These are phyloP conservation scores for Zaprionus obscuricornis DNA, from an alignment of 2,888 invertebrate genomes.

Conservation along the genomic window DNA sequence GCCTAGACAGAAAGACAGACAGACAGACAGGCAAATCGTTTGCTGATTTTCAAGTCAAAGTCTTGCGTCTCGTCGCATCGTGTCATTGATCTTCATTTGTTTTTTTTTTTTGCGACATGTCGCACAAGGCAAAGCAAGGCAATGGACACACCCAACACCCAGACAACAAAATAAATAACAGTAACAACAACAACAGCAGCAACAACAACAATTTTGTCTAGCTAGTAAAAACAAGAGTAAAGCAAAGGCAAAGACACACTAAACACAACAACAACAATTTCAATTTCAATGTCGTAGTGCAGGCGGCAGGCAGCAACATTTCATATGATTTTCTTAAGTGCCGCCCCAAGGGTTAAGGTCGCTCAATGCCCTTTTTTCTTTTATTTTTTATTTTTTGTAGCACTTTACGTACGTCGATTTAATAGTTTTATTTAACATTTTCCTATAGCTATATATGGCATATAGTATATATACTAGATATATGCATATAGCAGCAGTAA, in stretches of 20 bases:
- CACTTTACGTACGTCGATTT: conserved; percentile 18
- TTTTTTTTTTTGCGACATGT: conserved; percentile 17
- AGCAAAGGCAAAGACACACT: conserved; percentile 5
- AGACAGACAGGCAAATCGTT: too few species aligned
- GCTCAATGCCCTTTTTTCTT: neutral
- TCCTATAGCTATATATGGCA: too few species aligned
- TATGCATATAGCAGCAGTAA: neutral
- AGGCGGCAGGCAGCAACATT: conserved; percentile 24
- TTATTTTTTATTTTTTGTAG: neutral
- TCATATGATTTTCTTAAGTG: conserved; percentile 10
- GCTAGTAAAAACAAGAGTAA: conserved; percentile 1
- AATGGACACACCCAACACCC: conserved; percentile 33
- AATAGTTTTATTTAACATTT: conserved; percentile 42
- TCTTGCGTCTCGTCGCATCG: conserved; percentile 8
- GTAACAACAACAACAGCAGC: neutral
- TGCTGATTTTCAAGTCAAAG: conserved; percentile 21
- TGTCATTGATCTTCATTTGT: conserved; percentile 62
- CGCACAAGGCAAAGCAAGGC: conserved; percentile 15
- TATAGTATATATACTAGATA: neutral
- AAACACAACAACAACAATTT: conserved; percentile 30
- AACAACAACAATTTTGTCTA: neutral
- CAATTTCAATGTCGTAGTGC: conserved; percentile 18
- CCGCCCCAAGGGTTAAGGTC: conserved; percentile 25
- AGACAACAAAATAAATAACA: neutral
- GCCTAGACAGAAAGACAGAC: conserved; percentile 17